Base-by-base conservation (phyloP, 2,888 invertebrate genomes). In the Brassicogethes aeneus region DNA sequence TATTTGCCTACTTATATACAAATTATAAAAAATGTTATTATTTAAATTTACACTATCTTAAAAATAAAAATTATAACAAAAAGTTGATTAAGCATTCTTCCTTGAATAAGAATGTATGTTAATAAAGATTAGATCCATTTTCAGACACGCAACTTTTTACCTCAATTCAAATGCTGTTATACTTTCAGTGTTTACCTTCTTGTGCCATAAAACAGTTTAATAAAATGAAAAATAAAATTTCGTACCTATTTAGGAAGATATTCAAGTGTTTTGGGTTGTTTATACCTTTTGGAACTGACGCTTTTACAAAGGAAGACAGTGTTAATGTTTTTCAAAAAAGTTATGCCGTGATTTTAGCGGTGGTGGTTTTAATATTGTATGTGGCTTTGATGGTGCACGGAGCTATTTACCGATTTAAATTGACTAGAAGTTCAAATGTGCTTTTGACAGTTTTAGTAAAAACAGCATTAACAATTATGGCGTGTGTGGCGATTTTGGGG, bases 351-450 rank as follows among this genome's bases (percentile, higher is more conserved):
- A 16, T 40, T 13, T 7, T 40, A 29, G 29, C 42, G 3, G 10
- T 35, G 8, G 17, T 38, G 3, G 17, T 46, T 3, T 7, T 44
- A n/a, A n/a, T 40, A 1, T 34, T 14, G 7, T 46, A 41, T 37
- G 10, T 40, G 13, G 34, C 39, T 34, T 42, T 41, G 38, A 33
- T 39, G 14, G 40, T 31, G 16, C 31, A 12, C 2, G 33, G 31
- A 16, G 37, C 23, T 8, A 31, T 33, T 14, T 46, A 39, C 33
- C 23, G 23, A 7, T 23, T 23, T 23, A 45, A 36, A 30, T 32
- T 23, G 2, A 17, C 33, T 15, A 44, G 48, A 17, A 39, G 42
- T n/a, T 48, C 48, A 2, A 46, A 37, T 33, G 36, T 44, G 8
- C 41, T 46, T 8, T 35, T 48, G 13, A 16, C 31, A 10, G 16